Evolutionary conservation across 2,888 invertebrate genomes (phyloP), one percentile per base, ranked within the genome.

Genomic region (Ennomos quercinarius): DNA sequence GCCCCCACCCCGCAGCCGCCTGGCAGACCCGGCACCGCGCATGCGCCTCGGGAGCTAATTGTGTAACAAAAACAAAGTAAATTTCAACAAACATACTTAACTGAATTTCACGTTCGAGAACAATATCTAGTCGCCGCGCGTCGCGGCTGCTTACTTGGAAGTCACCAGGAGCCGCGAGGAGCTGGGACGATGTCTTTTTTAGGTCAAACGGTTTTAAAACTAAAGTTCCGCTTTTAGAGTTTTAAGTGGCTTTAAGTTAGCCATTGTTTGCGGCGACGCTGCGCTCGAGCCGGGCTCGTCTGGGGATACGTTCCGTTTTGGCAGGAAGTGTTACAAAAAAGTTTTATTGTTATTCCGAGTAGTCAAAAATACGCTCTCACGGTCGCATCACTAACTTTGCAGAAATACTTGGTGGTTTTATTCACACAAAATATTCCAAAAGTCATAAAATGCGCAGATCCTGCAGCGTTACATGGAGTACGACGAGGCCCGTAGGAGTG

Each of bases 181-280:
- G 27, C 6, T 27, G 27, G 49, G 41, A 36, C 10, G 27, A 35
- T 13, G 12, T 17, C 17, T 27, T 71, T 81, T 83, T 74, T 74
- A 73, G 79, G 77, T 74, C 79, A 80, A 84, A 83, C 77, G 74
- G 64, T 76, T 80, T 73, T 71, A 75, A 76, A 81, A 80, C 72
- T 76, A 70, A 75, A 78, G 76, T 82, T 74, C 69, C 67, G 70
- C 72, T 61, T 72, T 75, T 73, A 72, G 70, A 83, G 73, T 80
- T 81, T 77, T 79, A 83, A 84, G 81, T 81, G 78, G 78, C 75
- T 78, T 76, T 68, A 81, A 81, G 75, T 81, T 77, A 72, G 64
- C 69, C 73, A 75, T 77, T 73, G 73, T 61, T 10, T 40, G 58
- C 63, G 62, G 67, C 64, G 64, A 68, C 66, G 59, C 69, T 61